A percentile compares a stretch with the other conserved stretches of the same genome.
These are phyloP conservation scores for Corvus cornix DNA, from an alignment of 2,113 vertebrate species.

Conservation along the genomic window DNA sequence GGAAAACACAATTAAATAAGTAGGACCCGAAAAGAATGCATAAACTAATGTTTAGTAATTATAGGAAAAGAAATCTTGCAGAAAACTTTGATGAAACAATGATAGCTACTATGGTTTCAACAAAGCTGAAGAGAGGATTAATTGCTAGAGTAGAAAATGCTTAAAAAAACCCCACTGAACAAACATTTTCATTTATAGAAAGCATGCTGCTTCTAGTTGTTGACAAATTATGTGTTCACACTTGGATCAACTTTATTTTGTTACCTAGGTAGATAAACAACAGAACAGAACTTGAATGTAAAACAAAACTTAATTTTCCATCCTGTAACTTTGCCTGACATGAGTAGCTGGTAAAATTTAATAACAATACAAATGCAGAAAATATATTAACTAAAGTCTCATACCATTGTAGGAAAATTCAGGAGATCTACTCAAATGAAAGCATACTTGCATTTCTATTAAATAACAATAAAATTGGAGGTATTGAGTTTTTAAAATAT, in stretches of 20 bases:
- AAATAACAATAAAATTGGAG: not conserved
- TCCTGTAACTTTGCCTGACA: not conserved
- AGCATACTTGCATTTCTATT: not conserved
- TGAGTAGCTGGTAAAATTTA: not conserved
- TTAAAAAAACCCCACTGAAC: not conserved
- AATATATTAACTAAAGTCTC: not conserved
- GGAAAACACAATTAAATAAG: not conserved
- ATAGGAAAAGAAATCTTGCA: not conserved
- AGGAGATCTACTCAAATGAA: not conserved
- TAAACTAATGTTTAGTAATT: not conserved
- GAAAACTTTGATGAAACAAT: not conserved
- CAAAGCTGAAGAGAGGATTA: not conserved
- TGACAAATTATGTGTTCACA: not conserved
- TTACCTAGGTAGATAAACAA: not conserved
- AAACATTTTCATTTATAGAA: not conserved
- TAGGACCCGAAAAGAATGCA: not conserved
- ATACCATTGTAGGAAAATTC: not conserved
- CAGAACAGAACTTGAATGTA: not conserved
- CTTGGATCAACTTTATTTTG: not conserved
- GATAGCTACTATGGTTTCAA: not conserved
- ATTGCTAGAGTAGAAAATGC: not conserved
- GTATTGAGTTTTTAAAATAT: not conserved
- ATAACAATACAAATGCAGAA: not conserved
- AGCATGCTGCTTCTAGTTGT: not conserved
- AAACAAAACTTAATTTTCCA: not conserved